Percentiles rank a stretch among this genome's conserved stretches.
Conservation (phyloP, 2,888 invertebrate genomes). For the Agrochola macilenta region DNA sequence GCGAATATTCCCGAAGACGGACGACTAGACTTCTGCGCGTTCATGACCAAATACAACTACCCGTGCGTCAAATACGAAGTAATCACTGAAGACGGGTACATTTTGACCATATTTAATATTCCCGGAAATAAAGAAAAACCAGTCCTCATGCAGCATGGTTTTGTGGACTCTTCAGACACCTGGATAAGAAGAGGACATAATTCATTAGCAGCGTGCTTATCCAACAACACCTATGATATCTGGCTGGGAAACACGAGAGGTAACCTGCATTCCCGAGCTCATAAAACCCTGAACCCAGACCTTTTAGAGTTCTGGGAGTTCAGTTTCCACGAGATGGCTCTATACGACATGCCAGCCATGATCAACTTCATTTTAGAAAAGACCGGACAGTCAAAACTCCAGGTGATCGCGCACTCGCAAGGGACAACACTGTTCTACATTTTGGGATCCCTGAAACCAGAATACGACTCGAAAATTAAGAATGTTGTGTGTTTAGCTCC, state of each 20-base stretch:
- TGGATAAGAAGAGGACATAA: slow-evolving; percentile 15
- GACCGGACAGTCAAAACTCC: slow-evolving; percentile 35
- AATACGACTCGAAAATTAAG: slow-evolving; percentile 24
- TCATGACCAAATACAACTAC: slow-evolving; percentile 19
- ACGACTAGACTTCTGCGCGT: slow-evolving; percentile 14
- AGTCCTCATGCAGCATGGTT: slow-evolving; percentile 14
- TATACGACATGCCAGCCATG: slow-evolving; percentile 26
- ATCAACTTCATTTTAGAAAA: slow-evolving; percentile 50
- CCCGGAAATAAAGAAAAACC: slow-evolving; percentile 17
- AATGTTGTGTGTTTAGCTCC: slow-evolving; percentile 22
- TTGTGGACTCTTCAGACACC: slow-evolving; percentile 6
- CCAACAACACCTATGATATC: slow-evolving; percentile 20
- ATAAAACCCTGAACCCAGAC: slow-evolving; percentile 13
- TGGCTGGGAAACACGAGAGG: slow-evolving; percentile 32
- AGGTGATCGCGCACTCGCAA: slow-evolving; percentile 33
- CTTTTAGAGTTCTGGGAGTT: slow-evolving; percentile 18
- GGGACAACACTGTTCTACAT: slow-evolving; percentile 3
- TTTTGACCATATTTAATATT: neutral
- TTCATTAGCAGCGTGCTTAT: slow-evolving; percentile 14
- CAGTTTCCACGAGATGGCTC: slow-evolving; percentile 36
- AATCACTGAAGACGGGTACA: slow-evolving; percentile 29
- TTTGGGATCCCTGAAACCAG: slow-evolving; percentile 11
- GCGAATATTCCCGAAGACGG: slow-evolving; percentile 12
- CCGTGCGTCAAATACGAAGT: slow-evolving; percentile 11
- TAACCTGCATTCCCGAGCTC: slow-evolving; percentile 25